Base-by-base conservation (phyloP, 2,113 vertebrate species). In the Perca schrenkii region DNA sequence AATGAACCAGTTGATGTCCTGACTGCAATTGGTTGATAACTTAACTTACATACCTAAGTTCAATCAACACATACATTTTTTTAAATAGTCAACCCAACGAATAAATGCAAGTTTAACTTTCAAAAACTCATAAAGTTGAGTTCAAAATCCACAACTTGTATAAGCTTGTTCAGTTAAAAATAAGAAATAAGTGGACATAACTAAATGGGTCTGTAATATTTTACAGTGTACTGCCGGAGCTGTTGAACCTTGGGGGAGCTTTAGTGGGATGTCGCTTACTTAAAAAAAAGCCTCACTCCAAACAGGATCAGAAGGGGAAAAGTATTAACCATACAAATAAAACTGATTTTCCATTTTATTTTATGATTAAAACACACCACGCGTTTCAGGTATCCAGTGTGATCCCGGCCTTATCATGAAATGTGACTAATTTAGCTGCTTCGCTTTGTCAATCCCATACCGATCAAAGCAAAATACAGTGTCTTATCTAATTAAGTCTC, bases 401-500 rank as follows among this genome's bases (percentile, higher is more conserved):
- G 8, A 34, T 68, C 50, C 36, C 7, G 1, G 5, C 16, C 8
- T 58, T 34, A 19, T 60, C 11, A 7, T 34, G 5, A 56, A 6
- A 40, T 53, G 19, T 31, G n/a, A 25, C n/a, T 50, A 12, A 64
- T 79, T 63, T 21, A 74, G 43, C 63, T 36, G 40, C 34, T 65
- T 71, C 49, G 13, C 46, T 16, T 40, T 28, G 31, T 85, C 47
- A 79, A 53, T 87, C 15, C 50, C 43, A 63, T 13, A 17, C 49
- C 40, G n/a, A 31, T 84, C 34, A 47, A 40, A 56, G 49, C 21
- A 25, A 72, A 69, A 40, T 65, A 53, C n/a, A 53, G 28, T 63
- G 15, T 14, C 43, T 60, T 63, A 63, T 77, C 49, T 80, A 34
- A 73, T 73, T 17, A 73, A 57, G 58, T 83, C 75, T 77, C 25